Base-by-base conservation (phyloP, 2,113 vertebrate species). In the Elephantulus edwardii region DNA sequence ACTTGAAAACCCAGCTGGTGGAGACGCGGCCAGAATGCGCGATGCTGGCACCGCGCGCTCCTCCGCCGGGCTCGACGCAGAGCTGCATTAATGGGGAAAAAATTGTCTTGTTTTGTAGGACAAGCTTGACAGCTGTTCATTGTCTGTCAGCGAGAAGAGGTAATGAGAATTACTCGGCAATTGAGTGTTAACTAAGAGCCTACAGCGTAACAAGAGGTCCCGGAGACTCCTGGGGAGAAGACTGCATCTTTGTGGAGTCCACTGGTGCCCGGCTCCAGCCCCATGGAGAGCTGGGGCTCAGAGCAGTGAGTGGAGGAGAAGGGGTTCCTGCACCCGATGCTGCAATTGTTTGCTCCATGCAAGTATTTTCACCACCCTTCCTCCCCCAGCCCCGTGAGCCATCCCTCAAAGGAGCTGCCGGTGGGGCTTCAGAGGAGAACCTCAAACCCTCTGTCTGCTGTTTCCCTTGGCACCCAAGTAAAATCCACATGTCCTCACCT, bases 81-180 rank as follows among this genome's bases (percentile, higher is more conserved):
- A 87, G 56, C 62, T n/a, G 50, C 28, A 2, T 38, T 68, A 50
- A 83, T 6, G 54, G 58, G 26, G 68, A 10, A 17, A 1, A 52
- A 62, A 71, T 56, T 52, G 58, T 81, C 83, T 86, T 78, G 76
- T 78, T 92, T 74, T 88, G 38, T 77, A 80, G 88, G 95, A 92
- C 72, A 68, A 92, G 92, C 71, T 80, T 94, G 93, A 86, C 90
- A 90, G 86, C 79, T 94, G 71, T 64, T 92, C 88, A 46, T 68
- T 35, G 79, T 81, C 91, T 86, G 90, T 90, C 64, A 7, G 52
- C 0, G 0, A 90, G 40, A 52, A 82, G 35, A 86, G 52, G 42
- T 42, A 38, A 88, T 74, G 85, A 90, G 90, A 90, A 93, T 92
- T 64, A 52, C 72, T 86, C 2, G 1, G 80, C 78, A 84, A 54